phyloP scores from a whole-genome alignment of 2,888 invertebrate species.

The Cheilosia grossa region DNA sequence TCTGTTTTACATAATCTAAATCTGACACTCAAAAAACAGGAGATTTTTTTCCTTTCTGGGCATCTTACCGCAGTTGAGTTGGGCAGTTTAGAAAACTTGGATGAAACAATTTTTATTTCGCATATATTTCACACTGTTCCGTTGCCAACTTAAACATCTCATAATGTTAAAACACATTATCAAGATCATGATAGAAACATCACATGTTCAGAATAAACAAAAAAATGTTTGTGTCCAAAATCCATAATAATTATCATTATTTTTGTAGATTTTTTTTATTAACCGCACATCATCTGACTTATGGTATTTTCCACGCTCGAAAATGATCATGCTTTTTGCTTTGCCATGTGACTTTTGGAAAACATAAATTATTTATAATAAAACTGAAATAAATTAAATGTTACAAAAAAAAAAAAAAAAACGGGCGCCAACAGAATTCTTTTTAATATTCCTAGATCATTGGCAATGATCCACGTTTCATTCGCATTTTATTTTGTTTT shows the following conservation, averaged over 20 bases:
- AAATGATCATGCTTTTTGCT: conserved; percentile 18
- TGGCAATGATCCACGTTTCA: conserved; percentile 34
- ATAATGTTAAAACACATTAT: neutral
- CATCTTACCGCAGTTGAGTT: too few relatives aligned
- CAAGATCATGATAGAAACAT: neutral
- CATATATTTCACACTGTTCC: neutral
- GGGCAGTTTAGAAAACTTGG: too few relatives aligned
- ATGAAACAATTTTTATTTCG: too few relatives aligned
- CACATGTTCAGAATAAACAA: neutral
- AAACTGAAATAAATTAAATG: conserved; percentile 2
- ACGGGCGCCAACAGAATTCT: neutral
- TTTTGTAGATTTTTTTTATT: neutral
- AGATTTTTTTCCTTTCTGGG: too few relatives aligned
- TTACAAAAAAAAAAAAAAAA: neutral
- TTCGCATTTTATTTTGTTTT: neutral
- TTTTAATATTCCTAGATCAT: neutral
- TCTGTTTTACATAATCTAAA: too few relatives aligned
- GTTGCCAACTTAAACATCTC: neutral
- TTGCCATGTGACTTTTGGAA: conserved; percentile 15
- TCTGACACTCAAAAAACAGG: too few relatives aligned
- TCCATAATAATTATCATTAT: conserved; percentile 6
- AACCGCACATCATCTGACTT: conserved; percentile 6
- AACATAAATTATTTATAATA: conserved; percentile 1
- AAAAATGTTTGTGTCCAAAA: neutral
- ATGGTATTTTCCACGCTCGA: neutral